Conservation (phyloP, 2,797 vertebrate genomes). For the Hippopotamyrus pictus region DNA sequence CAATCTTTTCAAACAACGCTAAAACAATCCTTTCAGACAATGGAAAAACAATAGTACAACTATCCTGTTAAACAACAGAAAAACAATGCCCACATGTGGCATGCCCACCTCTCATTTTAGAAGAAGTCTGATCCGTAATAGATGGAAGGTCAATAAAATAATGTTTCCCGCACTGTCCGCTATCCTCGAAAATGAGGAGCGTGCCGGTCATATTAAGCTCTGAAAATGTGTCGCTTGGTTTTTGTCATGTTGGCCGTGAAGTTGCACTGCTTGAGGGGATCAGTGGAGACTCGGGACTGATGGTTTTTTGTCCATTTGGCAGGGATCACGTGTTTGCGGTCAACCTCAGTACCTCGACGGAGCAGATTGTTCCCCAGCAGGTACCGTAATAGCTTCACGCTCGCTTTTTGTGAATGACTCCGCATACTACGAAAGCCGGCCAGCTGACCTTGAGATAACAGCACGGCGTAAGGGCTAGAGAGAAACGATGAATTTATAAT, state of each 20-base stretch:
- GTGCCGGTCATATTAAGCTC: background rate
- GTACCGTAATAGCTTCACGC: slow-evolving; percentile 46
- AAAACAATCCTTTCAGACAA: background rate
- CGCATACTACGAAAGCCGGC: background rate
- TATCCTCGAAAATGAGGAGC: background rate
- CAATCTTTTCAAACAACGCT: background rate
- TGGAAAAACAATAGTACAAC: no score
- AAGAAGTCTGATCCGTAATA: background rate
- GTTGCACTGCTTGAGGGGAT: background rate
- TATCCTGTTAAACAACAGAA: background rate
- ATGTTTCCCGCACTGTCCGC: background rate
- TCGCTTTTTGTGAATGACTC: background rate
- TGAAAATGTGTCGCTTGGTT: background rate
- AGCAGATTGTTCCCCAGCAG: slow-evolving; percentile 76
- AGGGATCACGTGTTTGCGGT: slow-evolving; percentile 95
- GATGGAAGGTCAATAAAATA: background rate
- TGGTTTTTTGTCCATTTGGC: slow-evolving; percentile 27
- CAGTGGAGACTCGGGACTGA: background rate
- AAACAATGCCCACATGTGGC: background rate
- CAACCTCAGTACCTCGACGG: slow-evolving; percentile 76
- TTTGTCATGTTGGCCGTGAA: background rate
- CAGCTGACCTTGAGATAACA: slow-evolving; percentile 9
- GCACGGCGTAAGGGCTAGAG: background rate
- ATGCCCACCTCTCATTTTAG: background rate
- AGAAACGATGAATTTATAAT: background rate